Base-by-base conservation (phyloP, 2,797 vertebrate species). In the Lithobates sylvaticus region DNA sequence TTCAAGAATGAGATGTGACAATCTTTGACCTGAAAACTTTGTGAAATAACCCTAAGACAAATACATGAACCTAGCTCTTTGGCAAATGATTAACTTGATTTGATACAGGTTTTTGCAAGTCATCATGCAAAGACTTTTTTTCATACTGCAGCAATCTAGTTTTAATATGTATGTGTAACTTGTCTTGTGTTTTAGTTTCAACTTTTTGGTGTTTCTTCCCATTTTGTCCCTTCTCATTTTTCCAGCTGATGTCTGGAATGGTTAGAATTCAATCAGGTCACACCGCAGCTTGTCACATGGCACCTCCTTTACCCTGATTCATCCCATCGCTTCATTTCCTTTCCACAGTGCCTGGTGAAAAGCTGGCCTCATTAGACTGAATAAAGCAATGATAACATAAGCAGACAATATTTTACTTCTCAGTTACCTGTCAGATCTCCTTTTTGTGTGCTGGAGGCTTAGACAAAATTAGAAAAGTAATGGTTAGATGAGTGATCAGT, bases 251-350 rank as follows among this genome's bases (percentile, higher is more conserved):
- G 94, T 96, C 96, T 42, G 73, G 84, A 90, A 86, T 81, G 89
- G 91, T 97, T 95, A 96, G 89, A 88, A 94, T 96, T 96, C 86
- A 27, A 86, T 94, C 90, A 92, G 88, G 88, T 94, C 91, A 95
- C 96, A 96, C 96, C 92, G 94, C 88, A 13, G 91, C 91, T 91
- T 97, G 95, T 96, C 96, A 95, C 82, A 15, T 10, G 39, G 93
- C 89, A 85, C 88, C 94, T 95, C 93, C 93, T 94, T 94, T 94
- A 94, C 93, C 94, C 95, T 88, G 88, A 86, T 86, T 91, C 89
- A 89, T 90, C 86, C 92, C 92, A 87, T 87, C 89, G 91, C 93
- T 94, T 96, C 93, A 90, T 91, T 90, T 93, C 92, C 91, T 91
- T 90, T 91, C 79, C 89, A 89, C 91, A 90, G 89, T 90, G 88